Evolutionary conservation across 64 coral and sea anemone species (phyloP), one percentile per base, ranked within the genome.

Genomic region (Dendrophyllia cribrosa): DNA sequence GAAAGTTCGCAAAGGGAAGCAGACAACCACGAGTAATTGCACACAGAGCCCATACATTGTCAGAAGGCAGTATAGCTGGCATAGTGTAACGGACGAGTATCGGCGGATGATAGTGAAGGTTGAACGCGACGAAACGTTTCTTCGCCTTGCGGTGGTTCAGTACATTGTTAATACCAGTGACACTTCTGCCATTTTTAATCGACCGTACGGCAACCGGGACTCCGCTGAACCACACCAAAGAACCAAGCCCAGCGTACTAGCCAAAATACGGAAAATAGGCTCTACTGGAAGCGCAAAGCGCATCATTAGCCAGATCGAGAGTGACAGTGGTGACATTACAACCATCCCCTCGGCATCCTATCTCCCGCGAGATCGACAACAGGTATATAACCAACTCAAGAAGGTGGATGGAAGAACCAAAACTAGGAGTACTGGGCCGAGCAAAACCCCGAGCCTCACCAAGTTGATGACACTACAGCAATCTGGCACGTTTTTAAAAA

Each of bases 1-100:
- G 56, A 92, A 86, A 75, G 59, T 75, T 19, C 47, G 44, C 17
- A 23, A 86, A 11, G 72, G 14, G 2, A 6, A 21, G 52, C 7
- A 77, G n/a, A 59, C 34, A 61, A 76, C 16, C n/a, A n/a, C n/a
- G 17, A 60, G 51, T 34, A 65, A 75, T 43, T 6, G 4, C 45
- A 76, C 44, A 17, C 20, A 44, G 55, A 73, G 66, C 50, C 19
- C 11, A 19, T 78, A 68, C 45, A 72, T 55, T 66, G 82, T 92
- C 11, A 70, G 81, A 70, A 47, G 70, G 19, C 90, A 92, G 59
- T 92, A 92, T 68, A 92, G 90, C 60, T 92, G 90, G 81, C 90
- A 92, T 59, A 92, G 90, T 55, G 16, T 86, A 76, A 74, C 69
- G 20, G 65, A 75, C 11, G 58, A 76, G 6, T 92, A 86, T 65